Conservation (phyloP, 1,140 invertebrate genomes). For the Cherax quadricarinatus region DNA sequence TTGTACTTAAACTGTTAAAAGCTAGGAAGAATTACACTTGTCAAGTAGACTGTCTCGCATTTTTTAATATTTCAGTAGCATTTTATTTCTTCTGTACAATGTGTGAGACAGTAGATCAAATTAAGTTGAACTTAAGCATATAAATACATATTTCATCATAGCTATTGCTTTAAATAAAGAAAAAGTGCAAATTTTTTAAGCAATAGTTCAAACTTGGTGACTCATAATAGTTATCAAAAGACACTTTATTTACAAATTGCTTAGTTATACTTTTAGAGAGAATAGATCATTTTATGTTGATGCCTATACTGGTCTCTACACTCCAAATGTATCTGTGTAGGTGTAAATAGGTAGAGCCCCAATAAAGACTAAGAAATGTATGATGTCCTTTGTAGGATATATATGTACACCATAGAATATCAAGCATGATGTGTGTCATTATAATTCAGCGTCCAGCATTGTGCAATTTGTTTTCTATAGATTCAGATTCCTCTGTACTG, state of each 20-base stretch:
- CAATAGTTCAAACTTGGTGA: constrained; percentile 21
- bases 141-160: not conserved
- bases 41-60: too few species aligned
- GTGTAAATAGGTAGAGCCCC: constrained; percentile 56
- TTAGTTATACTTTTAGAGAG: not conserved
- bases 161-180: constrained; percentile 7
- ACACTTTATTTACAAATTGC: not conserved
- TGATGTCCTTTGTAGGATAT: constrained; percentile 59
- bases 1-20: not conserved
- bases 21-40: too few species aligned
- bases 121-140: not conserved
- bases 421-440: constrained; percentile 31
- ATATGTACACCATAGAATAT: constrained; percentile 53
- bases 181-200: constrained; percentile 10
- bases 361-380: constrained; percentile 52
- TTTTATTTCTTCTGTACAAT: not conserved
- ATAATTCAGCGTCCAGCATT: constrained; percentile 26
- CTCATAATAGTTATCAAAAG: constrained; percentile 16
- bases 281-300: constrained; percentile 34
- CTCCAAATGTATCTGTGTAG: constrained; percentile 52
- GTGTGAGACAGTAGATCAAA: not conserved
- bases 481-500: not conserved
- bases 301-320: constrained; percentile 37
- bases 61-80: too few species aligned
- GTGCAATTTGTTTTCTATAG: constrained; percentile 28